Percentiles rank a stretch among this genome's conserved stretches.
phyloP scores from a whole-genome alignment of 2,797 vertebrate genomes.

The Manis pentadactyla region DNA sequence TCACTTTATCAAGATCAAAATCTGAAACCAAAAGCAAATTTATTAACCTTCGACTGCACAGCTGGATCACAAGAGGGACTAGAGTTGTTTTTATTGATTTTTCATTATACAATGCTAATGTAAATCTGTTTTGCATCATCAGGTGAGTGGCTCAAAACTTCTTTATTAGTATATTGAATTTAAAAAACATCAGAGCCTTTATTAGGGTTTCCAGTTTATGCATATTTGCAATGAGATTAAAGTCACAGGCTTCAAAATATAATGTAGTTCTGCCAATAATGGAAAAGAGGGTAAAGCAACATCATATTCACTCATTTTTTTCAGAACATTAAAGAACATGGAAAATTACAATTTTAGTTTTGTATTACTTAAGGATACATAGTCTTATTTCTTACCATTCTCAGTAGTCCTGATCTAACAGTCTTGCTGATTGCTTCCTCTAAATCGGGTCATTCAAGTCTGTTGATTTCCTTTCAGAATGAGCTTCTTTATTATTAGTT shows the following conservation, averaged over 20 bases:
- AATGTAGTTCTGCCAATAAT: conserved; percentile 15
- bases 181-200: background rate
- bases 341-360: conserved; percentile 48
- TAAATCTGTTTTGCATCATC: conserved; percentile 86
- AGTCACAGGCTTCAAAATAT: conserved; percentile 38
- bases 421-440: conserved; percentile 4
- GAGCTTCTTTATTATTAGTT: background rate
- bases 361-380: background rate
- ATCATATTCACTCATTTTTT: conserved; percentile 6
- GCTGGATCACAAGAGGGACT: conserved; percentile 84
- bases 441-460: background rate
- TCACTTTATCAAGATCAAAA: conserved; percentile 84
- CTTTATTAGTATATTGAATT: conserved; percentile 27
- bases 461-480: conserved; percentile 32
- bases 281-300: background rate
- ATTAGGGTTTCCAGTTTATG: conserved; percentile 17
- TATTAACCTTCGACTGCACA: conserved; percentile 79
- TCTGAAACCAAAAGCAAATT: conserved; percentile 74
- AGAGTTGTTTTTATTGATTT: conserved; percentile 87
- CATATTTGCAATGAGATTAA: conserved; percentile 31
- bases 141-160: conserved; percentile 79
- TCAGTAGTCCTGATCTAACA: background rate
- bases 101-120: conserved; percentile 85
- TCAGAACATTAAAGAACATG: conserved; percentile 1
- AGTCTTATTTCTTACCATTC: conserved; percentile 7